Percentiles rank a stretch among this genome's conserved stretches.
These are phyloP conservation scores for Nesoenas mayeri DNA, from an alignment of 2,113 vertebrate genomes.

Conservation along the genomic window DNA sequence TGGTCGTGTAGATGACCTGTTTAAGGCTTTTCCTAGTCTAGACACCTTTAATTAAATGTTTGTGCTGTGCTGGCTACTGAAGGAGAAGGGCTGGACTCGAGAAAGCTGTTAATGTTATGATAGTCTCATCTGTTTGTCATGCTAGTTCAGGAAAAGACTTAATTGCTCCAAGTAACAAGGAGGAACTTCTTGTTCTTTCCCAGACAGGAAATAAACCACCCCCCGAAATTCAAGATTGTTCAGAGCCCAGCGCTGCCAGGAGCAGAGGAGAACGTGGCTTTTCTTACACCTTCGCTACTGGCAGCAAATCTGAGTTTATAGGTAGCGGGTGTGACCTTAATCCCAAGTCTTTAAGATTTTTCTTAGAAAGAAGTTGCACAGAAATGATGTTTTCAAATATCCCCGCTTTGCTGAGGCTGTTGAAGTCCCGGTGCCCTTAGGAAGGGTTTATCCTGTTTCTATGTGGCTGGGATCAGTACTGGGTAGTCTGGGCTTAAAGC, in stretches of 20 bases:
- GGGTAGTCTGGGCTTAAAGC: neutral
- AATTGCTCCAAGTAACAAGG: conserved; percentile 16
- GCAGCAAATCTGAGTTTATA: neutral
- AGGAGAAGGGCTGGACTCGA: neutral
- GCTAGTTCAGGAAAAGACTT: conserved; percentile 26
- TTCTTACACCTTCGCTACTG: neutral
- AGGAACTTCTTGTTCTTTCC: conserved; percentile 62
- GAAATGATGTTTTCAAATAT: neutral
- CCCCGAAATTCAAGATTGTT: neutral
- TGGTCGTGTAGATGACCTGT: neutral
- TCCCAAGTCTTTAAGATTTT: neutral
- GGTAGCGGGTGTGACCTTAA: too few relatives aligned
- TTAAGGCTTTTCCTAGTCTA: neutral
- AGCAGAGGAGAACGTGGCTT: neutral
- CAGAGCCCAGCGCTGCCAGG: neutral
- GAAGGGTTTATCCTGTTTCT: neutral
- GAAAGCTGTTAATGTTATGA: neutral
- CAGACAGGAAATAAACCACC: conserved; percentile 42
- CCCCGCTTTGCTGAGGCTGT: accelerated
- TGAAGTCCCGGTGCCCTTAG: accelerated
- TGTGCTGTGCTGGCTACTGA: neutral
- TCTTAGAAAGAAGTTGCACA: neutral
- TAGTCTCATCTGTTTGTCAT: conserved; percentile 31
- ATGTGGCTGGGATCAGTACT: neutral
- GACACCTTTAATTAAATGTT: conserved; percentile 33